Percentiles rank a stretch among this genome's conserved stretches.
These are phyloP conservation scores for Muscicapa adusta DNA, from an alignment of 2,113 vertebrate genomes.

Conservation along the genomic window DNA sequence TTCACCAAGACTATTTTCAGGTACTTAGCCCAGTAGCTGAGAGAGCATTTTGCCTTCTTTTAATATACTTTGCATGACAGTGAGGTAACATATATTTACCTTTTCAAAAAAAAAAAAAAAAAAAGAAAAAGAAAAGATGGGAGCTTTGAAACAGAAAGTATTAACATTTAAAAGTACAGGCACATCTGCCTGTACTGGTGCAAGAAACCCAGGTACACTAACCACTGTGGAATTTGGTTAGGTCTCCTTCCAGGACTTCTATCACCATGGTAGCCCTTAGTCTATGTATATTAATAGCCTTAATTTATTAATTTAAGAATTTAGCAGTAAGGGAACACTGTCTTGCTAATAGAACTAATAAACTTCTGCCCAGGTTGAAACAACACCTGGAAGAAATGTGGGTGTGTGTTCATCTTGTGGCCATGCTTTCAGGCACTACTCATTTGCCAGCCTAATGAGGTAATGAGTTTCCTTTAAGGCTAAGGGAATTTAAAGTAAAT, in stretches of 20 bases:
- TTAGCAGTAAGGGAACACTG: not conserved
- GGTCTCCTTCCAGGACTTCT: not conserved
- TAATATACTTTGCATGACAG: not conserved
- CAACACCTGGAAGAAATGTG: not conserved
- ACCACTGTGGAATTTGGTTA: not conserved
- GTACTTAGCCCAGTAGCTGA: not conserved
- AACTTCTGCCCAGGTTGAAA: not conserved
- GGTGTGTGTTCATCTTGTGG: not conserved
- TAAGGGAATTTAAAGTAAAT: not conserved
- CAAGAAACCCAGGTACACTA: not conserved
- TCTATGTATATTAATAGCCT: constrained; percentile 28
- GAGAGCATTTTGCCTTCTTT: not conserved
- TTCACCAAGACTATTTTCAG: not conserved
- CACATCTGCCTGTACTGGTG: not conserved
- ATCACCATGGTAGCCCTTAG: not conserved
- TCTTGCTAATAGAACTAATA: not conserved
- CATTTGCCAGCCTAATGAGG: not conserved
- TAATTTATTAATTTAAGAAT: constrained; percentile 1
- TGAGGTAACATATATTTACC: not conserved
- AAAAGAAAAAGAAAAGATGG: not conserved
- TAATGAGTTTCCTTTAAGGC: not conserved
- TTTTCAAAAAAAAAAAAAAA: not conserved
- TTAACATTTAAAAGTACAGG: not conserved
- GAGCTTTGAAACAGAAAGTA: not conserved
- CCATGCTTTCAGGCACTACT: not conserved